Base-by-base conservation (phyloP, 1,140 invertebrate species). In the Pectinophora gossypiella region DNA sequence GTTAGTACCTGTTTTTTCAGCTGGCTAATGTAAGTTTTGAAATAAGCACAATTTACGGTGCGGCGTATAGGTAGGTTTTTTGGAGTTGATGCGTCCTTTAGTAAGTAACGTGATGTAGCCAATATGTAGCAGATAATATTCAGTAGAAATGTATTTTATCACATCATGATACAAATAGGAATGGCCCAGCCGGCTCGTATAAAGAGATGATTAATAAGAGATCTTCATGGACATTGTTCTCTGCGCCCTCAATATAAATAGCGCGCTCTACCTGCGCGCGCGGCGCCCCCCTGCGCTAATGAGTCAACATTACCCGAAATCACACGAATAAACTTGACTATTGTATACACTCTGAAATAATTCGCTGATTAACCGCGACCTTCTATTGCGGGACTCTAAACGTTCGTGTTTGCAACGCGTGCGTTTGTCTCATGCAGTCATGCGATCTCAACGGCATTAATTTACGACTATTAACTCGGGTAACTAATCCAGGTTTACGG, bases 141-240 rank as follows among this genome's bases (percentile, higher is more conserved):
- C n/a, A n/a, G n/a, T n/a, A n/a, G n/a, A n/a, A n/a, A n/a, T n/a
- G n/a, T n/a, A n/a, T n/a, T n/a, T n/a, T n/a, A n/a, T n/a, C n/a
- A n/a, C n/a, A 32, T 32, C 27, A 32, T 32, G 27, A 9, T 7
- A 32, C 27, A 32, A n/a, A 32, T 9, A 32, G n/a, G 7, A 32
- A 32, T 32, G 27, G n/a, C 53, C 65, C 57, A 53, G 54, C 48
- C 72, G 64, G 59, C 54, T 60, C 46, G 54, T 42, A 64, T 64
- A 78, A 73, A 77, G 71, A 64, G 53, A 77, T 73, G 76, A 84
- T 79, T 81, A 81, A 81, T 80, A 75, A 59, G 66, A 68, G 57
- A 27, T 68, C 56, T 54, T 48, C 43, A 51, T 66, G 59, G 57
- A 72, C 59, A 80, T 77, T 79, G 77, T 81, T 79, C 72, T 32